Evolutionary conservation across 2,888 invertebrate genomes (phyloP).

Genomic region (Drosophila antonietae): DNA sequence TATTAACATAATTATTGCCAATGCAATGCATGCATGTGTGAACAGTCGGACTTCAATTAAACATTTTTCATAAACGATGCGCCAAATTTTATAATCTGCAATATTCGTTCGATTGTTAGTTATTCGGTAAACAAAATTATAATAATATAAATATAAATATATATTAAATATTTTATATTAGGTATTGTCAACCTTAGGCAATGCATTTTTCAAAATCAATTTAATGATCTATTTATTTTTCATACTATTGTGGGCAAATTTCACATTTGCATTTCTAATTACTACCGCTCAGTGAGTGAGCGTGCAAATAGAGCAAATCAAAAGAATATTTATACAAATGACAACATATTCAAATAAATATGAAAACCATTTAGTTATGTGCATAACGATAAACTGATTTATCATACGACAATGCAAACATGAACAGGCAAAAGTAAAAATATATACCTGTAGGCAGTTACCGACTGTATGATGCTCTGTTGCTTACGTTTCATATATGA

Average conservation of each 20-base stretch:
- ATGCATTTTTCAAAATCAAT: constrained; percentile 36
- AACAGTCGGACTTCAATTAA: constrained; percentile 28
- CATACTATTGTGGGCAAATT: constrained; percentile 31
- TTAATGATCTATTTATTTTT: constrained; percentile 48
- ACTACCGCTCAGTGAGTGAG: constrained; percentile 22
- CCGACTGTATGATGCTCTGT: not conserved
- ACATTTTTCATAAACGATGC: constrained; percentile 28
- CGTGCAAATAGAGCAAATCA: constrained; percentile 15
- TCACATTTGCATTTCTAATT: constrained; percentile 61
- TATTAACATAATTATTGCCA: constrained; percentile 49
- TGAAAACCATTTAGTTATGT: constrained; percentile 22
- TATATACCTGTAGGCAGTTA: too few species aligned
- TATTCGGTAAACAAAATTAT: constrained; percentile 18
- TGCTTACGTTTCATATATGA: not conserved
- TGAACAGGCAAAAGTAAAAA: not conserved
- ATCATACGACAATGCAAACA: not conserved
- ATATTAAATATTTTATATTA: not conserved
- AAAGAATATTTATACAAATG: constrained; percentile 17
- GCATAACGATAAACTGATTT: constrained; percentile 23
- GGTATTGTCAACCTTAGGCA: not conserved
- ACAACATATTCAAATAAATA: constrained; percentile 7
- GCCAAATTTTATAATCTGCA: constrained; percentile 43
- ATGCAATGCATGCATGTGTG: constrained; percentile 19
- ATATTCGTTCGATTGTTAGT: constrained; percentile 37
- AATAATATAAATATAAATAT: not conserved